Base-by-base conservation (phyloP, 2,797 vertebrate species). In the Thunnus albacares region DNA sequence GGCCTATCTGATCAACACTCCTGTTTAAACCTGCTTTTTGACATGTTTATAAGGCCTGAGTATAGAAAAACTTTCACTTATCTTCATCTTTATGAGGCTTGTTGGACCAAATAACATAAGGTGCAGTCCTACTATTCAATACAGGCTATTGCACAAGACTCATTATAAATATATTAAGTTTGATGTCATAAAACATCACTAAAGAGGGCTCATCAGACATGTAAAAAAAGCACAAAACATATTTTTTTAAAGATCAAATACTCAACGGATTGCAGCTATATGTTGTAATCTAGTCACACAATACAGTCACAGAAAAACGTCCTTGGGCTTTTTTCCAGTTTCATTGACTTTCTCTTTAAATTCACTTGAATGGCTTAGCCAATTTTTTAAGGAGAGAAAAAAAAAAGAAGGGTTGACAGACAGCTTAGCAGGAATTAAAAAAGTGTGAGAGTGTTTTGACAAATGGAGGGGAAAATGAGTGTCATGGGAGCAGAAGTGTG, bases 401-500 rank as follows among this genome's bases (percentile, higher is more conserved):
- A 17, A 17, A 38, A 38, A 13, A 12, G 38, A 4, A 55, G 51
- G 17, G 67, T 70, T 60, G 77, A 84, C 65, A 83, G 71, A 69
- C 75, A 75, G 53, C 35, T 90, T 76, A 82, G 80, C 7, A 2
- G 79, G 68, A 88, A 85, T 87, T 85, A 87, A 81, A 89, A 82
- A 67, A 71, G 64, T 41, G 66, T 28, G 41, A 38, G 53, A 61
- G 33, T 61, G 69, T 75, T 69, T 65, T 84, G 81, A 86, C 79
- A 87, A 84, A 84, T 81, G 77, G 64, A 71, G 74, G 56, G 18
- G 71, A 57, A 84, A 69, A 80, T 66, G 68, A 81, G 78, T 62
- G 67, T 80, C 81, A 78, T 38, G 80, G 83, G 82, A 83, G 68
- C 69, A 77, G 62, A 84, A 58, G 52, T 71, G 77, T 76, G 75